A percentile compares a stretch with the other conserved stretches of the same genome.
These are phyloP conservation scores for Apistogramma diplotaenia DNA, from an alignment of 2,113 vertebrate species.

Conservation along the genomic window DNA sequence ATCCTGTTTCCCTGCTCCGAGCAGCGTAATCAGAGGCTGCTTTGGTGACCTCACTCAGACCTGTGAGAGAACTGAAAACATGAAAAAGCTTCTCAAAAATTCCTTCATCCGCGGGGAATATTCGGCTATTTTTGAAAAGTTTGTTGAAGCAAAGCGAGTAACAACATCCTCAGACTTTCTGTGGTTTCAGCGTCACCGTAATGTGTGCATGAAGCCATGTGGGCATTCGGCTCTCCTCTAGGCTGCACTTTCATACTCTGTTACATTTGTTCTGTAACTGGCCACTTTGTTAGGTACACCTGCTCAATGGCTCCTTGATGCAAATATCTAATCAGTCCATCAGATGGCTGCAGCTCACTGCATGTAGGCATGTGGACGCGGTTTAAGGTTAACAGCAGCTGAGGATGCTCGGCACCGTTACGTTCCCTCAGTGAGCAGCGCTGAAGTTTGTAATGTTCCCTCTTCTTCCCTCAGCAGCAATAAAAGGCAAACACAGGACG, in stretches of 20 bases:
- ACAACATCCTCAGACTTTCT: neutral
- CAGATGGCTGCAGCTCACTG: neutral
- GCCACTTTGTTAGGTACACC: neutral
- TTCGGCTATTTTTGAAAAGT: neutral
- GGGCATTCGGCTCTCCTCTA: neutral
- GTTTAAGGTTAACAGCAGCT: too few species aligned
- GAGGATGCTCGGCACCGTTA: too few species aligned
- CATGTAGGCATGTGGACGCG: neutral
- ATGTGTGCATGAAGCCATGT: neutral
- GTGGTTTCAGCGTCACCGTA: neutral
- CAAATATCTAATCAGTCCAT: neutral
- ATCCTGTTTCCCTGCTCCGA: slow-evolving; percentile 33
- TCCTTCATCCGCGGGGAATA: neutral
- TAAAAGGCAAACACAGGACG: too few species aligned
- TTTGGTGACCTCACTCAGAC: slow-evolving; percentile 21
- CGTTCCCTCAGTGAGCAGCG: too few species aligned
- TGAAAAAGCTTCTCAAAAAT: neutral
- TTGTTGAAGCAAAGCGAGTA: neutral
- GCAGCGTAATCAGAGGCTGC: slow-evolving; percentile 14
- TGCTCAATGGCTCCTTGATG: neutral
- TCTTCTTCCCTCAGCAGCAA: too few species aligned
- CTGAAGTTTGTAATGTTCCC: too few species aligned
- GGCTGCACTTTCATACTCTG: neutral
- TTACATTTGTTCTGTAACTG: too few species aligned
- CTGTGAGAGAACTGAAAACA: neutral